Evolutionary conservation across 2,888 invertebrate genomes (phyloP).

Genomic region (Rhagophthalmus giganteus): DNA sequence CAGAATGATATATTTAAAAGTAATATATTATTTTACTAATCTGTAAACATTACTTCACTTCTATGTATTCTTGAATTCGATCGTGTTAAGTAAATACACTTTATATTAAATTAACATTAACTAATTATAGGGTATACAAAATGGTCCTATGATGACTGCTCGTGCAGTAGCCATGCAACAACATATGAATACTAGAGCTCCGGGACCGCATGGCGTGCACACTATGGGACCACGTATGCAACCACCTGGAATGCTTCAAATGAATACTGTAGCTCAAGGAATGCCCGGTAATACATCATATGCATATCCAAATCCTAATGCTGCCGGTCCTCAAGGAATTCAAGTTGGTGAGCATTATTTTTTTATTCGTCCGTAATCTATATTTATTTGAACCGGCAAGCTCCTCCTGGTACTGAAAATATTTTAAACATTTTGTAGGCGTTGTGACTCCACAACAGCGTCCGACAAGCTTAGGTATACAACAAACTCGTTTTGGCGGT

Average conservation of each 20-base stretch:
- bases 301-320: constrained; percentile 63
- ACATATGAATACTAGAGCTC: constrained; percentile 54
- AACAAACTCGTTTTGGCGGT: constrained; percentile 46
- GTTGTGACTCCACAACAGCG: constrained; percentile 63
- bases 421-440: constrained; percentile 48
- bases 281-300: constrained; percentile 57
- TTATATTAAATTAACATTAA: neutral
- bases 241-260: constrained; percentile 57
- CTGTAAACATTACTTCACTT: too few relatives aligned
- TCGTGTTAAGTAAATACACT: neutral
- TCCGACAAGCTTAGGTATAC: constrained; percentile 40
- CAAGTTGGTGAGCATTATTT: constrained; percentile 48
- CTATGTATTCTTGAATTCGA: too few relatives aligned
- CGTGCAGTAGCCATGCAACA: constrained; percentile 57
- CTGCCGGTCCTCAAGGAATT: constrained; percentile 57
- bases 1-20: too few relatives aligned
- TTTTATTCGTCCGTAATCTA: too few relatives aligned
- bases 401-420: too few relatives aligned
- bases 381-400: too few relatives aligned
- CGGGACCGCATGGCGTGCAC: constrained; percentile 55
- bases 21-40: too few relatives aligned
- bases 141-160: constrained; percentile 72
- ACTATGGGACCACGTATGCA: constrained; percentile 66
- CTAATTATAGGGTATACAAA: constrained; percentile 65
- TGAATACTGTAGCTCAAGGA: constrained; percentile 59